Base-by-base conservation (phyloP, 2,113 vertebrate genomes). In the Plestiodon gilberti region DNA sequence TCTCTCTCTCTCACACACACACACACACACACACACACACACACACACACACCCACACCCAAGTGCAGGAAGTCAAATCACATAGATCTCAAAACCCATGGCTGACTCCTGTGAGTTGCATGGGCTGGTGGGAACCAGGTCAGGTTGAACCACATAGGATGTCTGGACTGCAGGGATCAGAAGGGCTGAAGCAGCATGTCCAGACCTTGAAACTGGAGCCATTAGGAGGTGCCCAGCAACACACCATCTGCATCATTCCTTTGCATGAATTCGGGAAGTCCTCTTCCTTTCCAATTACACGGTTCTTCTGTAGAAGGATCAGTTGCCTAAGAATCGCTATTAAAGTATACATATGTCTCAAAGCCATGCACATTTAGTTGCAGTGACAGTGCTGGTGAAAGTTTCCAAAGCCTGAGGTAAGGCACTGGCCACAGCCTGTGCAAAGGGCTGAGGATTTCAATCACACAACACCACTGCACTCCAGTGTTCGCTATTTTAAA, bases 261-360 rank as follows among this genome's bases (percentile, higher is more conserved):
- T 75, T 73, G 40, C 30, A 18, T 55, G 57, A 74, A 28, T 73
- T 43, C 70, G 28, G 40, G 25, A 74, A 38, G 7, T 40, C 10
- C 6, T 9, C 28, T 64, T 38, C 57, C 18, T 15, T 61, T 13
- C 52, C 10, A 30, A 40, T 13, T 62, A 55, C 57, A 40, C 8
- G 28, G 59, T 38, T 64, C 82, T 83, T 61, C 73, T 76, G 75
- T 38, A 70, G 64, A 85, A 0, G 52, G 43, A 30, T 9, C 18
- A 88, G 59, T 43, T 1, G 0, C 6, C 59, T n/a, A 43, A 0
- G 0, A 0, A 52, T 28, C 9, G 22, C 14, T 43, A 7, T 77
- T 61, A 8, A 55, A n/a, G n/a, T 55, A 55, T 55, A 55, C 13
- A 55, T 55, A 17, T 57, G 2, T 55, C 59, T 28, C 1, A 52